phyloP scores from a whole-genome alignment of 2,888 invertebrate species.

The Hydraecia micacea region DNA sequence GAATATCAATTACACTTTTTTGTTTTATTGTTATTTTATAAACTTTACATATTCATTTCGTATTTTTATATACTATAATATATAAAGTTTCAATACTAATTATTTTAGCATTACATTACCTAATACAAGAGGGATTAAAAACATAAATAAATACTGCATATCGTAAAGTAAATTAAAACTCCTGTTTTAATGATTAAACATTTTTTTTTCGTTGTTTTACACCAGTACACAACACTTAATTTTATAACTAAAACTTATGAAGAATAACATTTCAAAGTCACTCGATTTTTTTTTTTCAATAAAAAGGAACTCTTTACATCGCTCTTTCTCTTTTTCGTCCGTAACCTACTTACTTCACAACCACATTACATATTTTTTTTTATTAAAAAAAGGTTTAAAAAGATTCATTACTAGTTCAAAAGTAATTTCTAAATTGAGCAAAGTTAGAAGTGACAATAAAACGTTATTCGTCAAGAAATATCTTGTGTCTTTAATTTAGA shows the following conservation, averaged over 20 bases:
- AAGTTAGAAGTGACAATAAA: slow-evolving; percentile 84
- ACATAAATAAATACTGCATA: slow-evolving; percentile 45
- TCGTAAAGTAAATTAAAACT: slow-evolving; percentile 55
- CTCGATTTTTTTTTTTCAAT: slow-evolving; percentile 64
- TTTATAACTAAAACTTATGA: slow-evolving; percentile 66
- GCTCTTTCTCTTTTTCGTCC: slow-evolving; percentile 70
- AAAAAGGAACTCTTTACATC: slow-evolving; percentile 80
- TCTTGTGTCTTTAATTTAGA: slow-evolving; percentile 53
- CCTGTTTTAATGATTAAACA: slow-evolving; percentile 60
- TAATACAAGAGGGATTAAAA: slow-evolving; percentile 54
- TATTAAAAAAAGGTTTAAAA: slow-evolving; percentile 71
- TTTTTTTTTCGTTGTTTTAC: slow-evolving; percentile 71
- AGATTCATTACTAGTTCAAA: slow-evolving; percentile 73
- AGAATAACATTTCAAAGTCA: slow-evolving; percentile 84
- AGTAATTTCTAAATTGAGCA: slow-evolving; percentile 87
- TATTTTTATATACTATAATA: slow-evolving; percentile 75
- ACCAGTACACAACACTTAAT: slow-evolving; percentile 68
- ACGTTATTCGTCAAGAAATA: slow-evolving; percentile 81
- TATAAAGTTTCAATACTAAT: slow-evolving; percentile 76
- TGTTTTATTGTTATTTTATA: slow-evolving; percentile 84
- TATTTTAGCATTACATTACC: slow-evolving; percentile 71
- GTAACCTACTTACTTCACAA: slow-evolving; percentile 86
- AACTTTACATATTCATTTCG: slow-evolving; percentile 80
- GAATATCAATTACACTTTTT: slow-evolving; percentile 87
- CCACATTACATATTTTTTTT: slow-evolving; percentile 78